Percentiles rank a stretch among this genome's conserved stretches.
Evolutionary conservation across 2,888 invertebrate genomes (phyloP).

Genomic region (Frankliniella fusca): DNA sequence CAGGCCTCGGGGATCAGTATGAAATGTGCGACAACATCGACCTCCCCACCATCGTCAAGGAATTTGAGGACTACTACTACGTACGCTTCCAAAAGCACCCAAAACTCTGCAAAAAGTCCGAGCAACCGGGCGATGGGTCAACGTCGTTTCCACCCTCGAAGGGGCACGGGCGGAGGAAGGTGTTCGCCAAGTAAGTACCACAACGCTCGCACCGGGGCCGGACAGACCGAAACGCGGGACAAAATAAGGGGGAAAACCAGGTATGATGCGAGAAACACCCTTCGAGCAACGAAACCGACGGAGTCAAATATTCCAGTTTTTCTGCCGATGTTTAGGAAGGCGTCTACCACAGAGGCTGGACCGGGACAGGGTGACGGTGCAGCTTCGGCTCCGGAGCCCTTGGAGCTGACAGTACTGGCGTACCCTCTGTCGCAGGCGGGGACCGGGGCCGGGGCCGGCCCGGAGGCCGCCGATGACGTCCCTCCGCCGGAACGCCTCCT

Average conservation of each 20-base stretch:
- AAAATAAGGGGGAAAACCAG: too few species aligned
- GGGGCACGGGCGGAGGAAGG: neutral
- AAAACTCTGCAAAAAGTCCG: conserved; percentile 62
- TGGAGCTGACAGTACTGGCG: conserved; percentile 3
- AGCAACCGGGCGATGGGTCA: neutral
- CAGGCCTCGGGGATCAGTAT: conserved; percentile 63
- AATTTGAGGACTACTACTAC: conserved; percentile 81
- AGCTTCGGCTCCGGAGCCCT: neutral
- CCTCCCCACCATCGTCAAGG: conserved; percentile 79
- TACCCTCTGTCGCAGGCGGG: conserved; percentile 3
- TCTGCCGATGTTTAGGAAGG: neutral
- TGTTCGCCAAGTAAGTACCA: neutral
- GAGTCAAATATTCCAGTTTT: neutral
- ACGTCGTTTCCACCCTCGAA: neutral
- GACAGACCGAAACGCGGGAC: too few species aligned
- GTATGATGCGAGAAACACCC: too few species aligned
- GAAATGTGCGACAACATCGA: conserved; percentile 88
- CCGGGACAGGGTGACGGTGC: neutral
- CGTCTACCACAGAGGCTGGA: neutral
- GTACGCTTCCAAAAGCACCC: conserved; percentile 83
- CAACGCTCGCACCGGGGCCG: neutral
- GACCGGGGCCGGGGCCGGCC: conserved; percentile 32
- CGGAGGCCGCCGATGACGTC: conserved; percentile 37
- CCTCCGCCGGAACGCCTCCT: conserved; percentile 47
- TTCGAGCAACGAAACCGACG: too few species aligned